Percentiles rank a stretch among this genome's conserved stretches.
Conservation (phyloP, 2,113 vertebrate genomes). For the Petrocephalus zakoni region DNA sequence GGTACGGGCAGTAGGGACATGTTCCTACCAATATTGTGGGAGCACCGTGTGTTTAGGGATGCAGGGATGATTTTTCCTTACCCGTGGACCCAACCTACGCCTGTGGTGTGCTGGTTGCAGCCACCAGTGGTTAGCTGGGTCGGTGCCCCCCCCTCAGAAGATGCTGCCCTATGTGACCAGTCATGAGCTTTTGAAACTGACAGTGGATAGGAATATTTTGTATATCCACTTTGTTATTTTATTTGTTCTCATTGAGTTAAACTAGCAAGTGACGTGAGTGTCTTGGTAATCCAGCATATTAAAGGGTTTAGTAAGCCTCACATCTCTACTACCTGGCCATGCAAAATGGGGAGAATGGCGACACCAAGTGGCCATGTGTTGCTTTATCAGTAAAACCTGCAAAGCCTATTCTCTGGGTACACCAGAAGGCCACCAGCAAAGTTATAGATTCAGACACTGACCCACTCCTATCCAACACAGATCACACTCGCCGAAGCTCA, state of each 20-base stretch:
- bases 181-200: not conserved
- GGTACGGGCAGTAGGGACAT: not conserved
- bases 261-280: not conserved
- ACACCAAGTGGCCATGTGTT: conserved; percentile 36
- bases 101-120: not conserved
- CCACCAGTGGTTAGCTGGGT: not conserved
- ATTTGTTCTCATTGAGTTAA: not conserved
- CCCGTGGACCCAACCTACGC: not conserved
- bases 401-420: conserved; percentile 58
- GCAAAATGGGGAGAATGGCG: not conserved
- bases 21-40: not conserved
- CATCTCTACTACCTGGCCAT: not conserved
- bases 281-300: not conserved
- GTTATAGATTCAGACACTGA: not conserved
- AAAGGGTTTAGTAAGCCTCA: not conserved
- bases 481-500: conserved; percentile 62
- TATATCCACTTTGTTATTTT: not conserved
- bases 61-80: not conserved
- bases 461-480: not conserved
- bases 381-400: not conserved
- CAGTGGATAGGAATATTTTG: not conserved
- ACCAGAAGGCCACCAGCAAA: conserved; percentile 73
- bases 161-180: not conserved
- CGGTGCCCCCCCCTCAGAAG: not conserved
- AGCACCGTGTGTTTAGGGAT: not conserved